Evolutionary conservation across 2,113 vertebrate genomes (phyloP), one percentile per base, ranked within the genome.

Genomic region (Alexandromys fortis): DNA sequence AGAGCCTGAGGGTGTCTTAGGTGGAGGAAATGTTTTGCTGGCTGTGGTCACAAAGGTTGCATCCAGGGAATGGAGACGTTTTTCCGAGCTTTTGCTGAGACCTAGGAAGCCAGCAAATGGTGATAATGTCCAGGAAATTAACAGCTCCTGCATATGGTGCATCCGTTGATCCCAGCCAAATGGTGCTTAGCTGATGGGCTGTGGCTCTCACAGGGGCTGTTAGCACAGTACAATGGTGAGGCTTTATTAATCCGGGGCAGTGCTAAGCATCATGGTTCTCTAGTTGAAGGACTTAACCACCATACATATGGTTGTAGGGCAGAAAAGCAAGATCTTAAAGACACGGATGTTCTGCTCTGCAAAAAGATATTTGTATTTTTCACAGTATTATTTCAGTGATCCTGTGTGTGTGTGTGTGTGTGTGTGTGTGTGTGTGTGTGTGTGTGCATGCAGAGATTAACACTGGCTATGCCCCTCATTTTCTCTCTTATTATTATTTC

Each of bases 111-210:
- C 83, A 90, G 77, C 33, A 90, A 86, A 93, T 91, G 78, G 70
- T 94, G 92, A 97, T 96, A 95, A 93, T 93, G 65, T 81, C 92
- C 92, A 97, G 95, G 79, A 94, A 97, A 97, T 96, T 88, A 86
- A 89, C 75, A 94, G 82, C 61, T 93, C 4, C 9, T 89, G 30
- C 88, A 86, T 94, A 96, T 92, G 94, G 90, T 93, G 76, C 91
- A 55, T 8, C 30, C 35, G 90, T 33, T 76, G 67, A 88, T 95
- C 78, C 65, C 28, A 55, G 90, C 92, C 90, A 96, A 93, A 93
- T 77, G 83, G 87, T 93, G 95, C 94, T 92, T 96, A 90, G 95
- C 45, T 35, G 90, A 61, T 63, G 35, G 92, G 45, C 88, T 67
- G 9, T 52, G 49, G 55, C 49, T 90, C 76, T 93, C 91, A 5